These are phyloP conservation scores for Scaptomyza pallida DNA, from an alignment of 1,140 invertebrate species.

Conservation along the genomic window DNA sequence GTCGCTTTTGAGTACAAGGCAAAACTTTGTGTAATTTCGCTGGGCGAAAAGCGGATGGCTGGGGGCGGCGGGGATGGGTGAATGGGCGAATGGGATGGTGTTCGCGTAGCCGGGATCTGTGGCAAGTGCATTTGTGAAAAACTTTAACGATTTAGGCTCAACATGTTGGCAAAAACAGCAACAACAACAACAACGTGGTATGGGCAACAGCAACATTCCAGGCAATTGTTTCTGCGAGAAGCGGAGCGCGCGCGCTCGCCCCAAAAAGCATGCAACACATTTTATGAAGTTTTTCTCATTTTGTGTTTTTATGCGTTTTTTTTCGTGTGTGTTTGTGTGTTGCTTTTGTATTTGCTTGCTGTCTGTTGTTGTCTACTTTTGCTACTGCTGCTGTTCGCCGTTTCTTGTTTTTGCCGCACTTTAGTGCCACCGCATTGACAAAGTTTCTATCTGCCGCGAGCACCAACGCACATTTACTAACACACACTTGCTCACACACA, in stretches of 20 bases:
- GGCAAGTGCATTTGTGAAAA: constrained; percentile 80
- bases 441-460: constrained; percentile 70
- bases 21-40: constrained; percentile 78
- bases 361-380: constrained; percentile 18
- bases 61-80: not conserved
- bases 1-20: constrained; percentile 68
- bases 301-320: constrained; percentile 2
- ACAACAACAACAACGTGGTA: constrained; percentile 42
- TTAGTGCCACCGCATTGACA: constrained; percentile 75
- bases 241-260: constrained; percentile 29
- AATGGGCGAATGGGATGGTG: constrained; percentile 3
- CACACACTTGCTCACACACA: constrained; percentile 22
- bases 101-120: constrained; percentile 42
- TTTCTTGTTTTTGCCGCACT: constrained; percentile 71
- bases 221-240: constrained; percentile 61
- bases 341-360: constrained; percentile 26
- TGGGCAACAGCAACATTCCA: constrained; percentile 51
- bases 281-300: constrained; percentile 62
- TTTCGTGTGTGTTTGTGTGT: constrained; percentile 11
- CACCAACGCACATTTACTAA: constrained; percentile 42
- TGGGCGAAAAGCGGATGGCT: constrained; percentile 3
- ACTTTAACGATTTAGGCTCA: constrained; percentile 82
- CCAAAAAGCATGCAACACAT: constrained; percentile 69
- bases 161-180: constrained; percentile 66
- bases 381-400: constrained; percentile 36